phyloP scores from a whole-genome alignment of 2,888 invertebrate genomes.

The Calephelis perditalis region DNA sequence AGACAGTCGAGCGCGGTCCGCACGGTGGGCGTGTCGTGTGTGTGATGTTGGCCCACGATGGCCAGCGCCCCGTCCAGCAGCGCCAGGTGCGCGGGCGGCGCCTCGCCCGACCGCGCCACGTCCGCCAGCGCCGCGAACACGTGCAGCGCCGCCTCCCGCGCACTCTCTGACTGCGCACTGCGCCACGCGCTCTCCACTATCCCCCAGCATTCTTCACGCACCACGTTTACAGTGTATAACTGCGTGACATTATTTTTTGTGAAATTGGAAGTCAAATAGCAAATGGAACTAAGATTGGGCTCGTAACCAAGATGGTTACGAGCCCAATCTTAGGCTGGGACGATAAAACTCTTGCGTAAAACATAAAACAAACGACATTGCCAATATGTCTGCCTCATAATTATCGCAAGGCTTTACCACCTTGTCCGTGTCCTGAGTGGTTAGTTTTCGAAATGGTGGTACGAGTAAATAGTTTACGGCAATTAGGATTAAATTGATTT shows the following conservation, averaged over 20 bases:
- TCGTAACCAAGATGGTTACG: too few relatives aligned
- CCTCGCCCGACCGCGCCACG: constrained; percentile 57
- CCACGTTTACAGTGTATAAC: constrained; percentile 91
- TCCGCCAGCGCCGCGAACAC: constrained; percentile 74
- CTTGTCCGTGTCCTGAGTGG: too few relatives aligned
- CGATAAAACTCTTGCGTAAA: too few relatives aligned
- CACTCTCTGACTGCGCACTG: constrained; percentile 78
- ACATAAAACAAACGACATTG: too few relatives aligned
- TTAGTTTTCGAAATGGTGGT: too few relatives aligned
- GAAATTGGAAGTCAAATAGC: too few relatives aligned
- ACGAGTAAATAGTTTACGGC: too few relatives aligned
- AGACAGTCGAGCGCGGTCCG: constrained; percentile 87
- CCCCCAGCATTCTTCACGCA: constrained; percentile 85
- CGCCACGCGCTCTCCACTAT: constrained; percentile 82
- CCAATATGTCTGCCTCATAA: too few relatives aligned
- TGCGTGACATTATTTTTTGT: constrained; percentile 37
- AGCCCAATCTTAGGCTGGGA: too few relatives aligned
- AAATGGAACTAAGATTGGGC: too few relatives aligned
- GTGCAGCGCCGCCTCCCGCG: constrained; percentile 70
- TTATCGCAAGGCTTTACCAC: too few relatives aligned
- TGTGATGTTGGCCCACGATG: constrained; percentile 36
- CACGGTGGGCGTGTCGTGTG: constrained; percentile 74
- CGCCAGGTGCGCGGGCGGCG: constrained; percentile 62
- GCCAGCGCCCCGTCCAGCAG: constrained; percentile 47
- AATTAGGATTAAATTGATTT: too few relatives aligned